phyloP scores from a whole-genome alignment of 2,888 invertebrate species.

The Myopa tessellatipennis region DNA sequence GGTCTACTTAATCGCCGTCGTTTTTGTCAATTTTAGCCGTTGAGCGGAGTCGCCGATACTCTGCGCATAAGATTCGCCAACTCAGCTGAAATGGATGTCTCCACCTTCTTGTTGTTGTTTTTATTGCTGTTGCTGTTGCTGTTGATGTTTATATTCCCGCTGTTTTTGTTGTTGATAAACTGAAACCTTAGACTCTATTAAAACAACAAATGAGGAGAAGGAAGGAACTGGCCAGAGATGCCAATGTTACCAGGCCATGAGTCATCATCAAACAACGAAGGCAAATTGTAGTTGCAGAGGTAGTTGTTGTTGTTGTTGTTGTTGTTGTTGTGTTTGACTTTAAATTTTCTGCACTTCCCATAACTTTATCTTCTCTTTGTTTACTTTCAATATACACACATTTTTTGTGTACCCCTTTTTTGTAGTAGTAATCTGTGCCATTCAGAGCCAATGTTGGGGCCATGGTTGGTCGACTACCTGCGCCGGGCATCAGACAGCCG shows the following conservation, averaged over 20 bases:
- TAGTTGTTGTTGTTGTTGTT: conserved; percentile 1
- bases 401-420: neutral
- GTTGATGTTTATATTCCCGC: neutral
- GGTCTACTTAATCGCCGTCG: too few species aligned
- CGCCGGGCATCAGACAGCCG: neutral
- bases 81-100: conserved; percentile 11
- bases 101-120: conserved; percentile 6
- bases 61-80: neutral
- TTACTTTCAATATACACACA: conserved; percentile 6
- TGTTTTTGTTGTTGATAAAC: conserved; percentile 12
- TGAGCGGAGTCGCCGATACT: neutral
- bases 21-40: neutral
- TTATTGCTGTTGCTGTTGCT: conserved; percentile 17
- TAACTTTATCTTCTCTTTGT: conserved; percentile 7
- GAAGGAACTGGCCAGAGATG: conserved; percentile 18
- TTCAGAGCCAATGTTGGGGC: conserved; percentile 19
- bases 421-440: conserved; percentile 12
- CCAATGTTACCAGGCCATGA: conserved; percentile 17
- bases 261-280: conserved; percentile 9
- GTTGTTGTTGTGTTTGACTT: conserved; percentile 24
- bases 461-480: conserved; percentile 27
- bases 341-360: conserved; percentile 26
- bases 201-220: conserved; percentile 8
- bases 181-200: conserved; percentile 32
- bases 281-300: neutral